phyloP scores from a whole-genome alignment of 2,888 invertebrate species.

The Arge pagana region DNA sequence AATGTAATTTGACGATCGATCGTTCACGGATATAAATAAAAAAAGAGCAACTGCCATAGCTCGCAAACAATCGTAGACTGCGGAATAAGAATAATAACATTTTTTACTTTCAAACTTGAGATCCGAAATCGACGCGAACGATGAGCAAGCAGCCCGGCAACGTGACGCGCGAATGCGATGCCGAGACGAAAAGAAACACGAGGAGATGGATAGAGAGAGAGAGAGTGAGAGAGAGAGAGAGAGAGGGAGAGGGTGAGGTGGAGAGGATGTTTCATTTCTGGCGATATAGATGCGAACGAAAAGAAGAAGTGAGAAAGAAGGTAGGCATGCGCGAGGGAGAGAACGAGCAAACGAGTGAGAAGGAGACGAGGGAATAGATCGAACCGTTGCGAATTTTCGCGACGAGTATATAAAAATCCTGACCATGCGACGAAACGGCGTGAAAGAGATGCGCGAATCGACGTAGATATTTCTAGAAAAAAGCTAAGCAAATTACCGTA shows the following conservation, averaged over 20 bases:
- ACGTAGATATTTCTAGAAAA: constrained; percentile 23
- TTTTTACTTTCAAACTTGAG: constrained; percentile 4
- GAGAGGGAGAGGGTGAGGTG: not conserved
- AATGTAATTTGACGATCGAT: constrained; percentile 35
- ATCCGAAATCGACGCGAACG: constrained; percentile 8
- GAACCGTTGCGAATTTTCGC: constrained; percentile 17
- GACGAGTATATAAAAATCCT: constrained; percentile 18
- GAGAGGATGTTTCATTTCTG: constrained; percentile 51
- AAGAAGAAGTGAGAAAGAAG: too few species aligned
- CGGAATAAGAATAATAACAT: constrained; percentile 36
- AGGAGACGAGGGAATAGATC: constrained; percentile 22
- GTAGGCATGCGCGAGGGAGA: constrained; percentile 24
- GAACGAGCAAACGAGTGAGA: constrained; percentile 24
- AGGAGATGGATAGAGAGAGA: constrained; percentile 4
- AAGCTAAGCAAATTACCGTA: constrained; percentile 33
- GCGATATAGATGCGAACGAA: too few species aligned
- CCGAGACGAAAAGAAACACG: too few species aligned
- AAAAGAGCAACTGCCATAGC: constrained; percentile 56
- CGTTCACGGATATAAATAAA: constrained; percentile 53
- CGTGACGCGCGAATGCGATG: too few species aligned
- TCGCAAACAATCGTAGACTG: constrained; percentile 47
- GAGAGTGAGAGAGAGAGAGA: not conserved
- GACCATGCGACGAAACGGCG: constrained; percentile 23
- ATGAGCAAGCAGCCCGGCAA: too few species aligned
- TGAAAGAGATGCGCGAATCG: constrained; percentile 28